Evolutionary conservation across 1,140 invertebrate genomes (phyloP), one percentile per base, ranked within the genome.

Genomic region (Bombus affinis): DNA sequence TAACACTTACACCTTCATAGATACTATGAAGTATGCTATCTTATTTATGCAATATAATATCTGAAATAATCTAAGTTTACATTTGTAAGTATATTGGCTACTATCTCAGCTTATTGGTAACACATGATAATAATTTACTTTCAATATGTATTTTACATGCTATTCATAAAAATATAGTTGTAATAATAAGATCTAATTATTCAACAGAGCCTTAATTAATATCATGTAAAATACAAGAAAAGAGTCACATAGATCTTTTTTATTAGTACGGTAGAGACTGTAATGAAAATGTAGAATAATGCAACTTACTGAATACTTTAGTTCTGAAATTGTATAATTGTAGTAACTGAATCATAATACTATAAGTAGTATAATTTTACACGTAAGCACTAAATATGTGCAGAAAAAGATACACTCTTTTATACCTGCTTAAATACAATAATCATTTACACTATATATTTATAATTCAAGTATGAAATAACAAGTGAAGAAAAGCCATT

Each of bases 1-100:
- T 74, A 85, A 75, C 83, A 73, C 72, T 90, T 91, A 89, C 89
- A 91, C 59, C 81, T 88, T 90, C 90, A 90, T 91, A 91, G 89
- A 91, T 91, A 80, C 88, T 91, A 91, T 90, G 89, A 88, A 83
- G 84, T 77, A 90, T 88, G 77, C 35, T 72, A 80, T 73, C 68
- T 76, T 65, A 9, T 82, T 66, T 89, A 87, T 76, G 72, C 85
- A 87, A 89, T 79, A 88, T 83, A 53, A 81, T 82, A 53, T 86
- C 18, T 53, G 35, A 86, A 84, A 68, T 86, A 89, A 77, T 85
- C 53, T 74, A 74, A 78, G 59, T 62, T 78, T 90, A 88, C 86
- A 42, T 84, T 81, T 57, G 83, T 81, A 44, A 86, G 59, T 62
- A 83, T 66, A 85, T 65, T 53, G 57, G 39, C 68, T 80, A 66